Percentiles rank a stretch among this genome's conserved stretches.
phyloP scores from a whole-genome alignment of 2,797 vertebrate genomes.

The Callimico goeldii region DNA sequence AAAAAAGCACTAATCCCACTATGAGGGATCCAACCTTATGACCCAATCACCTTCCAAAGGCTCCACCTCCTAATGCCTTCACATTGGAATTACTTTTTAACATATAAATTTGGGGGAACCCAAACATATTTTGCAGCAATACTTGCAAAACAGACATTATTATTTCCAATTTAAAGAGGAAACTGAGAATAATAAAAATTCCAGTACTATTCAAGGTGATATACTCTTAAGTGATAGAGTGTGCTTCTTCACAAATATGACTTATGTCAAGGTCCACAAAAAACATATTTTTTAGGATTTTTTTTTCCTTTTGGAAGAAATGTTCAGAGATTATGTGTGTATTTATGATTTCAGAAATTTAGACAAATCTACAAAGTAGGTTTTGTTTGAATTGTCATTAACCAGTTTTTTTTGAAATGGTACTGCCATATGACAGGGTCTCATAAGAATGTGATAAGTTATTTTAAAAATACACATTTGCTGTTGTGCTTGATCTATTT shows the following conservation, averaged over 20 bases:
- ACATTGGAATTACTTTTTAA: neutral
- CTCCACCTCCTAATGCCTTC: neutral
- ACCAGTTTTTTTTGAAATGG: neutral
- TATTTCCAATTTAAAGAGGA: neutral
- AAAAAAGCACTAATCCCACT: neutral
- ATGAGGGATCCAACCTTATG: neutral
- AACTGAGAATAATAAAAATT: neutral
- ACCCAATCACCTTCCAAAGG: neutral
- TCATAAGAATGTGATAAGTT: neutral
- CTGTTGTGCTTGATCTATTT: constrained; percentile 11
- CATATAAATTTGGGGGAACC: neutral
- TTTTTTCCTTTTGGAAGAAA: neutral
- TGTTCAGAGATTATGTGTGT: neutral
- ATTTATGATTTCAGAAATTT: constrained; percentile 9
- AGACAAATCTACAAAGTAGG: neutral
- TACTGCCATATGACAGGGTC: neutral
- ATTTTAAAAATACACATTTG: neutral
- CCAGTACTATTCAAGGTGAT: neutral
- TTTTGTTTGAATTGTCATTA: neutral
- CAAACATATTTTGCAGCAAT: neutral
- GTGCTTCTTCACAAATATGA: neutral
- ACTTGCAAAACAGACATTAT: neutral
- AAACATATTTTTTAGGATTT: neutral
- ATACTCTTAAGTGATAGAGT: neutral
- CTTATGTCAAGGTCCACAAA: neutral